phyloP scores from a whole-genome alignment of 2,888 invertebrate genomes.

The Ornithoptera priamus region DNA sequence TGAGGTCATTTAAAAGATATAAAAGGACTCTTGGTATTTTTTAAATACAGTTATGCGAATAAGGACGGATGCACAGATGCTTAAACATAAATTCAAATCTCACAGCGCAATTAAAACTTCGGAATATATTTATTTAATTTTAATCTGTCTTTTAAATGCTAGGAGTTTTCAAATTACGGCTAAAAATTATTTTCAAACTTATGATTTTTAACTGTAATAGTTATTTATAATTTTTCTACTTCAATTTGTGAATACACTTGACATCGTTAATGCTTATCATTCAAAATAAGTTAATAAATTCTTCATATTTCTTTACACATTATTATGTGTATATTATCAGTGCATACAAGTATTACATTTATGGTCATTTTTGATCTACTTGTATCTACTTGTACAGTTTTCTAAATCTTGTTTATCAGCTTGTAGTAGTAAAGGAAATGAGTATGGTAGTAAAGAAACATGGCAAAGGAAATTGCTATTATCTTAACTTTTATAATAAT shows the following conservation, averaged over 20 bases:
- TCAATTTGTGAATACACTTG: not conserved
- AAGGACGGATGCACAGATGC: not conserved
- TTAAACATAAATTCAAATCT: not conserved
- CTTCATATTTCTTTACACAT: not conserved
- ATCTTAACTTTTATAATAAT: too few species aligned
- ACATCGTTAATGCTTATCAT: too few species aligned
- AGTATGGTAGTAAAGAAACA: too few species aligned
- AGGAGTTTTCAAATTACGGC: not conserved
- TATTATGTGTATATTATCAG: not conserved
- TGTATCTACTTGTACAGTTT: too few species aligned
- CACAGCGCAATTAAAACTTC: constrained; percentile 3
- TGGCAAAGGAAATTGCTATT: too few species aligned
- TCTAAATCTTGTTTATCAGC: not conserved
- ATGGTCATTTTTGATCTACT: not conserved
- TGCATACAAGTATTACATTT: not conserved
- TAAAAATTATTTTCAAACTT: not conserved
- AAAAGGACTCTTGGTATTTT: too few species aligned
- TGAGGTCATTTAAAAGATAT: too few species aligned
- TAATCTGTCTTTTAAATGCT: not conserved
- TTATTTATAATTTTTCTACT: not conserved
- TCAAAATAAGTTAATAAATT: not conserved
- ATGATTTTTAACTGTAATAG: not conserved
- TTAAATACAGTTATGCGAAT: too few species aligned
- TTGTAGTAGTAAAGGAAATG: too few species aligned
- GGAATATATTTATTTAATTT: not conserved